These are phyloP conservation scores for Malurus leucopterus DNA, from an alignment of 2,797 vertebrate species.

Conservation along the genomic window DNA sequence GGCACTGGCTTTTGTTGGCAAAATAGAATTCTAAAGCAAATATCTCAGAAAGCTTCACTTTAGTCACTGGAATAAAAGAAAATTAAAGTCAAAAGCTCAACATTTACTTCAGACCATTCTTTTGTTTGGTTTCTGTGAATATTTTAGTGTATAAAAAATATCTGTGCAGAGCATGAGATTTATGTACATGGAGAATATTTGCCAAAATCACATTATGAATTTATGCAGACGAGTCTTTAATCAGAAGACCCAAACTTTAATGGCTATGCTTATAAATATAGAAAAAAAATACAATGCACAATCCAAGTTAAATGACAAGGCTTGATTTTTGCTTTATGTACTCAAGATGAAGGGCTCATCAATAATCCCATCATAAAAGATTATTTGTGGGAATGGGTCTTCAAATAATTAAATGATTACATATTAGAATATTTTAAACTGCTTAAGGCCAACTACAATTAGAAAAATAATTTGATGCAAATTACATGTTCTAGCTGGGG, in stretches of 20 bases:
- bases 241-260: neutral
- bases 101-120: neutral
- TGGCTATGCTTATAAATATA: neutral
- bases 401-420: neutral
- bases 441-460: neutral
- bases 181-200: neutral
- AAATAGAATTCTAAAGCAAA: neutral
- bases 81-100: neutral
- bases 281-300: neutral
- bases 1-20: neutral
- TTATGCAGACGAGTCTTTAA: neutral
- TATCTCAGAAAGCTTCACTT: neutral
- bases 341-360: neutral
- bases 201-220: neutral
- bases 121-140: neutral
- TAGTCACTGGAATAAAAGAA: neutral
- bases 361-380: neutral
- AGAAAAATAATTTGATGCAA: neutral
- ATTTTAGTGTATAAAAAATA: neutral
- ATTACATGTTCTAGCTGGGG: neutral
- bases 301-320: neutral
- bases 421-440: neutral
- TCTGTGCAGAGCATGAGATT: neutral
- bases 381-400: neutral
- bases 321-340: neutral